Evolutionary conservation across 2,888 invertebrate species (phyloP), one percentile per base, ranked within the genome.

Genomic region (Agrilus biguttatus): DNA sequence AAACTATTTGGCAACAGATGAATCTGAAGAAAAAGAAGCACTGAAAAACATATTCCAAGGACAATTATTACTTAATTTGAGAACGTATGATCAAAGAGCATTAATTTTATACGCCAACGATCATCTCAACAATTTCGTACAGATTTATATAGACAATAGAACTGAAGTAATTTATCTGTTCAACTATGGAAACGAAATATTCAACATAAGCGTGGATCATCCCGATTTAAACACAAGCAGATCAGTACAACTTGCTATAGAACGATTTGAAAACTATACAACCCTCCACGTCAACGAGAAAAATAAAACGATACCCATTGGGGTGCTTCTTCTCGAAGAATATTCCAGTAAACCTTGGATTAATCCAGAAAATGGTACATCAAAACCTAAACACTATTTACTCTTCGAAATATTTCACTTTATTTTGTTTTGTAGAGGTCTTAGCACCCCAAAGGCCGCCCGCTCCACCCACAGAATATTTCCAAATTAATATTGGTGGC

Each of bases 101-200:
- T 66, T 93, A 53, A 80, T 93, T 14, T 69, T 93, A 7, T 93
- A 93, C 59, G 88, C 90, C 32, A 89, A 92, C 59, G 93, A 95
- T 63, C 84, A 92, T 62, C 70, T 88, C 45, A 92, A 92, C 61
- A 95, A 95, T 65, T 93, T 93, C 62, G 80, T 91, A 40, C 92
- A 92, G 63, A 67, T 92, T 23, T 88, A 86, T 63, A 79, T 91
- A 47, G 78, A 82, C 49, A 80, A 81, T 47, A 83, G 83, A 12
- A 80, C 80, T 8, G 77, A 80, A 66, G 82, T 91, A 19, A 80
- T 88, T 36, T 89, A 88, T 57, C 68, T 88, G 3, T 91, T 88
- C 63, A 92, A 92, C 61, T 75, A 83, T 49, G 83, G 78, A 50
- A 78, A 84, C 55, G 80, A 80, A 66, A 87, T 87, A 51, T 74